Conservation (phyloP, 1,140 invertebrate genomes). For the Trichomalopsis sarcophagae region DNA sequence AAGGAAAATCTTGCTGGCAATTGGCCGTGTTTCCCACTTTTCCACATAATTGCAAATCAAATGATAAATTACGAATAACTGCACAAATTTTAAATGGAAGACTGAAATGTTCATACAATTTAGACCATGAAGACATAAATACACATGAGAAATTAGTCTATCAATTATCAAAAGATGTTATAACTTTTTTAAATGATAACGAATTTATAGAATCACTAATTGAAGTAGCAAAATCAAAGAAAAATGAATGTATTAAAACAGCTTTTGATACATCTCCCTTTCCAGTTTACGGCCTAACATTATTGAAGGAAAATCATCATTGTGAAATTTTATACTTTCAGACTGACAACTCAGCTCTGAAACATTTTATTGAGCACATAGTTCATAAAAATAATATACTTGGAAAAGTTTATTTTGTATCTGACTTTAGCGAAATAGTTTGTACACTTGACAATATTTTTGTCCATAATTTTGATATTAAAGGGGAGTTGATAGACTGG, state of each 20-base stretch:
- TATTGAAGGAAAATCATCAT: constrained; percentile 59
- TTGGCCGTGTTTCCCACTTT: constrained; percentile 81
- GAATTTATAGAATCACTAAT: constrained; percentile 66
- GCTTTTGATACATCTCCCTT: constrained; percentile 69
- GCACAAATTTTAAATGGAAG: constrained; percentile 68
- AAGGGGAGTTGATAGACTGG: constrained; percentile 65
- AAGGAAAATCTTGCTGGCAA: constrained; percentile 83
- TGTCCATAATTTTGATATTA: constrained; percentile 65
- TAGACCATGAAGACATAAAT: constrained; percentile 41
- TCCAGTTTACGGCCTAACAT: constrained; percentile 66
- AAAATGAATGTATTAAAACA: constrained; percentile 54
- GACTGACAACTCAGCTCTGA: constrained; percentile 55
- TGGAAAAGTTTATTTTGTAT: constrained; percentile 56
- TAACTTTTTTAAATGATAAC: constrained; percentile 77
- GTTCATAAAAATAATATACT: constrained; percentile 56
- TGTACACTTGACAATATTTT: constrained; percentile 58
- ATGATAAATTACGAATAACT: constrained; percentile 57
- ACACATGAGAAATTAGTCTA: constrained; percentile 56
- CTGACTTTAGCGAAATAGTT: constrained; percentile 56
- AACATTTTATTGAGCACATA: constrained; percentile 58
- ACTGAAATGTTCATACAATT: constrained; percentile 69
- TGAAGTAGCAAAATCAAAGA: constrained; percentile 55
- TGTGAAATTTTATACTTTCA: constrained; percentile 62
- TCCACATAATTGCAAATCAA: constrained; percentile 56
- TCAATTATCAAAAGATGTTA: constrained; percentile 69